phyloP scores from a whole-genome alignment of 2,113 vertebrate genomes.

The Sylvietta virens region DNA sequence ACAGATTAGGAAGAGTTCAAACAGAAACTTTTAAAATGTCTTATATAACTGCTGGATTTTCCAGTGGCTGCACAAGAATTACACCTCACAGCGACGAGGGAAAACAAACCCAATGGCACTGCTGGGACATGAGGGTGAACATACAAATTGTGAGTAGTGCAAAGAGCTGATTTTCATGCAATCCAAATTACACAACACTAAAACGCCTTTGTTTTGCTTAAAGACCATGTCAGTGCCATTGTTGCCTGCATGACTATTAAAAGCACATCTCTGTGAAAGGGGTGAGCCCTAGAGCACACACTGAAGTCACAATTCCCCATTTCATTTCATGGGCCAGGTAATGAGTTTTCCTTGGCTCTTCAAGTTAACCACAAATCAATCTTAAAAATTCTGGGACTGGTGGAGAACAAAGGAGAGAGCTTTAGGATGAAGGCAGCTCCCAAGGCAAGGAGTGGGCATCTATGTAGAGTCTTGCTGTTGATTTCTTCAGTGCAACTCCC shows the following conservation, averaged over 20 bases:
- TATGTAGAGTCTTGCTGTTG: background rate
- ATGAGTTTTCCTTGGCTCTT: background rate
- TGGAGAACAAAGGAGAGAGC: background rate
- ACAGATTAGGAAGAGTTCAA: slow-evolving; percentile 4
- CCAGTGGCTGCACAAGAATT: background rate
- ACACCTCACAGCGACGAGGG: background rate
- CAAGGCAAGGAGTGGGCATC: background rate
- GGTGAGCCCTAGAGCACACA: background rate
- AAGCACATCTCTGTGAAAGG: background rate
- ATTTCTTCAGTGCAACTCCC: background rate
- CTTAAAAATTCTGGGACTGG: background rate
- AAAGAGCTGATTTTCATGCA: background rate
- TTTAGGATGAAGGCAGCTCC: background rate
- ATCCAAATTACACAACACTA: background rate
- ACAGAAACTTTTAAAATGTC: background rate
- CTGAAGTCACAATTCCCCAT: background rate
- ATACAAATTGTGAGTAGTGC: background rate
- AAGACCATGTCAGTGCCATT: background rate
- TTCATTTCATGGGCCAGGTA: background rate
- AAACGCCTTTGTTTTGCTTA: background rate
- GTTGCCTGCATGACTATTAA: background rate
- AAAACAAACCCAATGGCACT: background rate
- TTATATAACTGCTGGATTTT: slow-evolving; percentile 34
- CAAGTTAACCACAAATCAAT: background rate
- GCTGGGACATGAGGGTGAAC: background rate